Evolutionary conservation across 2,888 invertebrate species (phyloP), one percentile per base, ranked within the genome.

Genomic region (Eristalis pertinax): DNA sequence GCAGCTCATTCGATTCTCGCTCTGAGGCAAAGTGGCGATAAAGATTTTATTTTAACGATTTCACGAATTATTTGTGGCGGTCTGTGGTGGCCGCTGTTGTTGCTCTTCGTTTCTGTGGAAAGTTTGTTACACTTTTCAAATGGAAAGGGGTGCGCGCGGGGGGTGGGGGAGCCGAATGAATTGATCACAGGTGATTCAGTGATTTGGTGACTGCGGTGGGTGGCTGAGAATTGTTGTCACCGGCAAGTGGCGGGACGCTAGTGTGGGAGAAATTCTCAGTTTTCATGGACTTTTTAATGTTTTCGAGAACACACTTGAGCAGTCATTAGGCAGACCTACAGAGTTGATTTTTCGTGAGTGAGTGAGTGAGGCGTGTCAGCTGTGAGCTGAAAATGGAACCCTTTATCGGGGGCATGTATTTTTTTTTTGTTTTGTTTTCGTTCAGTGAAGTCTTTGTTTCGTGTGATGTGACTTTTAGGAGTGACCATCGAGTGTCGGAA

Each of bases 41-140:
- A 80, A 84, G 15, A 72, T 72, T 79, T 68, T 43, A 76, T 50
- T 78, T 75, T 75, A 63, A 75, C 67, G 75, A 75, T 43, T 84
- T 80, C 68, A 74, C 64, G 69, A 69, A 79, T 70, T 79, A 67
- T 70, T 65, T 78, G 41, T 73, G 83, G 63, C 68, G 56, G 68
- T 56, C 26, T 26, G 26, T n/a, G 60, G 38, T 22, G 13, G 62
- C 50, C 50, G 50, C 19, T n/a, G 43, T 10, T 32, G 8, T 32
- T 32, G 32, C 32, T 11, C 35, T 1, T 38, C 11, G 38, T 1
- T 38, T 13, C 10, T 38, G 10, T n/a, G 2, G 38, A 13, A 19
- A 50, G 19, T n/a, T 50, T 19, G 50, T 19, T 50, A 50, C 50
- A 50, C 50, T 50, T 50, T 19, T 19, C 50, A 19, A 50, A 19